Conservation (phyloP, 2,113 vertebrate species). For the Oreotragus oreotragus region DNA sequence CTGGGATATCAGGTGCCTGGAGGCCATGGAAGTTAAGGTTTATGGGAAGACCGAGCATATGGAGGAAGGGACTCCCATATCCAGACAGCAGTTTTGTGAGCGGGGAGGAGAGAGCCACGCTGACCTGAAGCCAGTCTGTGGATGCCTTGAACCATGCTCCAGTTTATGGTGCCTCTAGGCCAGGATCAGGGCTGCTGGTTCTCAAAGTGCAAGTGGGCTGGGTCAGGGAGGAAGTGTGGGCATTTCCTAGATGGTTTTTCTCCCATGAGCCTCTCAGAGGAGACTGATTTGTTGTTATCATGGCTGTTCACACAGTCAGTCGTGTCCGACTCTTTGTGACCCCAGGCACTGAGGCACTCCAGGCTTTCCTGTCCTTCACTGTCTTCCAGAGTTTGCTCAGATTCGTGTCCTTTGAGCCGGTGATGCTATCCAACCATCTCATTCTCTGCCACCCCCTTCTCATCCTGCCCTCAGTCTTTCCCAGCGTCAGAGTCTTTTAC, state of each 20-base stretch:
- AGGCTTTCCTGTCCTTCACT: not conserved
- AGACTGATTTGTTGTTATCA: not conserved
- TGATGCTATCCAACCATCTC: not conserved
- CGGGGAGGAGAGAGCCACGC: rapidly evolving
- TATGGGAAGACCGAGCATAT: not conserved
- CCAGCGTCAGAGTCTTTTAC: not conserved
- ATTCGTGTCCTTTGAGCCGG: not conserved
- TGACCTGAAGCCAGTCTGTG: not conserved
- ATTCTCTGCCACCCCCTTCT: not conserved
- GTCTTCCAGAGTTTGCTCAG: not conserved
- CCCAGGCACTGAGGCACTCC: not conserved
- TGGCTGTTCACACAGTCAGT: not conserved
- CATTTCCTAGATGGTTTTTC: not conserved
- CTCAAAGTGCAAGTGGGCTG: not conserved
- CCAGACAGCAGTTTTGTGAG: not conserved
- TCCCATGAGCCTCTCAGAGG: not conserved
- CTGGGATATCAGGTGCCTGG: not conserved
- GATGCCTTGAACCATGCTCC: not conserved
- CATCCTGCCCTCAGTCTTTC: not conserved
- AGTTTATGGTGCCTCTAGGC: not conserved
- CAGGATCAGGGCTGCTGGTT: not conserved
- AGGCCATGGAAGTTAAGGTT: not conserved
- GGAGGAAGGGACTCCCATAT: not conserved
- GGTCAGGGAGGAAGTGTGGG: not conserved
- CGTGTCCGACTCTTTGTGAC: not conserved